Percentiles rank a stretch among this genome's conserved stretches.
Evolutionary conservation across 23 tunicate species (phyloP).

Genomic region (Clavelina lepadiformis): DNA sequence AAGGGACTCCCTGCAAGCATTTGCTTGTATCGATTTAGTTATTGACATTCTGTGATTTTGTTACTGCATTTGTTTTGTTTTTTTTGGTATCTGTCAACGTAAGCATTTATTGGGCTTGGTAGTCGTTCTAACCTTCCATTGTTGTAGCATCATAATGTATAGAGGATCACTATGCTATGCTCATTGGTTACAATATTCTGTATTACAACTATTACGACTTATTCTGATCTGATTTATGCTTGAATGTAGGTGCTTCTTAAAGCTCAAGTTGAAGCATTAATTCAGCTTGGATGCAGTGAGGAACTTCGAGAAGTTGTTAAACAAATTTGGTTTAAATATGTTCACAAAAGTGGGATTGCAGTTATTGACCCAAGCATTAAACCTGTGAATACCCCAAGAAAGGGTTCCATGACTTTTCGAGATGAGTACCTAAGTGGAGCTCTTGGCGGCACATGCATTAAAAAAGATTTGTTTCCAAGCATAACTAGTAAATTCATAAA

Average conservation of each 20-base stretch:
- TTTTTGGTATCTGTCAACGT: too few relatives aligned
- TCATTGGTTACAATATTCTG: too few relatives aligned
- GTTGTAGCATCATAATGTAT: too few relatives aligned
- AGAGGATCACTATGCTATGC: too few relatives aligned
- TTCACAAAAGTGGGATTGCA: conserved; percentile 45
- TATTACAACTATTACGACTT: too few relatives aligned
- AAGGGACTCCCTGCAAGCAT: too few relatives aligned
- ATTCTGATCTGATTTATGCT: too few relatives aligned
- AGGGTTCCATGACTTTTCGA: conserved; percentile 20
- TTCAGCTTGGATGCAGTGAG: conserved; percentile 38
- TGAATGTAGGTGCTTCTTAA: conserved; percentile 44
- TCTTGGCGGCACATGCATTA: conserved; percentile 2
- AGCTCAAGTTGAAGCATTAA: conserved; percentile 39
- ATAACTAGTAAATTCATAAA: not conserved
- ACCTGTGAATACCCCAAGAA: not conserved
- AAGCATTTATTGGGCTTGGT: too few relatives aligned
- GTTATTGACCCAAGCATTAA: conserved; percentile 19
- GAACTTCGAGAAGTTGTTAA: conserved; percentile 21
- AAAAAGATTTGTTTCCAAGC: conserved; percentile 6
- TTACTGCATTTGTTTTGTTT: too few relatives aligned
- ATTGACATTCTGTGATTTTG: too few relatives aligned
- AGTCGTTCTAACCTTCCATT: too few relatives aligned
- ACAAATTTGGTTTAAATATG: conserved; percentile 68
- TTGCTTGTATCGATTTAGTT: too few relatives aligned
- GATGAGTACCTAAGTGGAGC: conserved; percentile 35